A percentile compares a stretch with the other conserved stretches of the same genome.
These are phyloP conservation scores for Eurystomus gularis DNA, from an alignment of 2,113 vertebrate species.

Conservation along the genomic window DNA sequence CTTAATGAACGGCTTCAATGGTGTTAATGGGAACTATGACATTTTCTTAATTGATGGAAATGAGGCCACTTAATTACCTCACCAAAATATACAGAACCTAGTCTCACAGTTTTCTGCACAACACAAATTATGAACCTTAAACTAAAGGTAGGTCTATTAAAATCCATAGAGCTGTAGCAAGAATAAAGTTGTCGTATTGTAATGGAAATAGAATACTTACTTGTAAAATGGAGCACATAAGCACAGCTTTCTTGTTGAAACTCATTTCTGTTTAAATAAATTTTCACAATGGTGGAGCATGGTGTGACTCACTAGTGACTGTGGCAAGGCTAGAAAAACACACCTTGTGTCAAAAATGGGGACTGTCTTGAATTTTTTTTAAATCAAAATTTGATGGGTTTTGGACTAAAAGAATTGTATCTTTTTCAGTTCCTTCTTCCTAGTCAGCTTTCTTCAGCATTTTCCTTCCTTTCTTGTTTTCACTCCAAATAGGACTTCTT, in stretches of 20 bases:
- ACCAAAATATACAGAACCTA: not conserved
- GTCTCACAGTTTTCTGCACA: not conserved
- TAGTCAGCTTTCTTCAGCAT: not conserved
- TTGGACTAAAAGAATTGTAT: not conserved
- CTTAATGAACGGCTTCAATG: not conserved
- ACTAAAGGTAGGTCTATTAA: not conserved
- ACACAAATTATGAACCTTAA: not conserved
- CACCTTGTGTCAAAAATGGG: not conserved
- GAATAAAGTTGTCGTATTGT: not conserved
- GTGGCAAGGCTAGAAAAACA: not conserved
- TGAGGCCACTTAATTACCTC: not conserved
- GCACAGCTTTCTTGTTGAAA: not conserved
- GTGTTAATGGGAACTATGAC: conserved; percentile 5
- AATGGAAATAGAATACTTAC: not conserved
- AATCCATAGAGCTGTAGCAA: not conserved
- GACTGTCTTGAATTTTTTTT: not conserved
- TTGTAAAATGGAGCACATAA: not conserved
- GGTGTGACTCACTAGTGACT: not conserved
- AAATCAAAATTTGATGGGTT: not conserved
- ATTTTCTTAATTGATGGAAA: conserved; percentile 30
- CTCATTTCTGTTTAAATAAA: not conserved
- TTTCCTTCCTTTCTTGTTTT: not conserved
- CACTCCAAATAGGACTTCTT: not conserved
- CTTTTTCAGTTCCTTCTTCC: not conserved
- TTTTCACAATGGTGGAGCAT: not conserved